Evolutionary conservation across 2,888 invertebrate species (phyloP), one percentile per base, ranked within the genome.

Genomic region (Catocala nupta): DNA sequence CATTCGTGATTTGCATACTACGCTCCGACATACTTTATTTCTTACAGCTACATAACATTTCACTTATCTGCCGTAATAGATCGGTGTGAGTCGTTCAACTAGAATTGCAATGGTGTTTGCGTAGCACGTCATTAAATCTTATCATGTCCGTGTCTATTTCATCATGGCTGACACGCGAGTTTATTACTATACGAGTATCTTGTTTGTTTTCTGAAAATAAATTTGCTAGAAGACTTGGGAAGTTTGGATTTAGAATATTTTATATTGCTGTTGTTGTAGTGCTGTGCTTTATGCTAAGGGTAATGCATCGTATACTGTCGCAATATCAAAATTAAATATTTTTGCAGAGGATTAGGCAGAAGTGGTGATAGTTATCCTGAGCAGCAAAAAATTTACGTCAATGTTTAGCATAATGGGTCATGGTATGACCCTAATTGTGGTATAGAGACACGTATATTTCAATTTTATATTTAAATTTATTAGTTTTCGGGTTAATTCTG

Each of bases 61-160:
- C 62, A 68, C 71, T 75, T 77, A 77, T 77, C 78, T 67, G 47
- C 53, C 12, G 76, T 62, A 68, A 75, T 78, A 77, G 75, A 77
- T 77, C 77, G 78, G 73, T 72, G 78, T 78, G 70, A 77, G 71
- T 65, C 57, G 73, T 77, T 69, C 70, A 64, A 68, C 73, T 75
- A 75, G 71, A 72, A 70, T 70, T 68, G 77, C 75, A 74, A 75
- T 75, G 68, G 72, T 78, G 73, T 77, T 79, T 75, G 64, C 71
- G 70, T 71, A 72, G 79, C 70, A 65, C 70, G 75, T 77, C 78
- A 73, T 79, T 79, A 75, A 73, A 73, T 70, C 71, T 78, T 77
- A 75, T 75, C 78, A 63, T 63, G 68, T 71, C 67, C 58, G 60
- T 62, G 76, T 65, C 69, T 65, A 53, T 75, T 79, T 68, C 73